Evolutionary conservation across 1,140 invertebrate species (phyloP).

Genomic region (Telenomus remus): DNA sequence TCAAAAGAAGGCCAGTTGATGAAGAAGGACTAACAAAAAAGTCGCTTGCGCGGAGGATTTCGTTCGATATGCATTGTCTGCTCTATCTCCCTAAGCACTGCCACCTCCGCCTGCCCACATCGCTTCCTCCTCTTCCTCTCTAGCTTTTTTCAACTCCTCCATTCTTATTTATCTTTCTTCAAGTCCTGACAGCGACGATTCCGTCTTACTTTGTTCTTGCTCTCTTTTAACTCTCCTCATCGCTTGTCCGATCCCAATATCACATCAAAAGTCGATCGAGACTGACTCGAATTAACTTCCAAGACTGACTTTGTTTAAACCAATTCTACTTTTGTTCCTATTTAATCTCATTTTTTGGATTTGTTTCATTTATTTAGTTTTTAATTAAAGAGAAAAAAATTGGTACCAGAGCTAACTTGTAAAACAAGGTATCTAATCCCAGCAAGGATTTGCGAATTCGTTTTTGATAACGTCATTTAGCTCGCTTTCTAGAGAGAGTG

Average conservation of each 20-base stretch:
- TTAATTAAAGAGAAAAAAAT: too few relatives aligned
- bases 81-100: slow-evolving; percentile 42
- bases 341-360: too few relatives aligned
- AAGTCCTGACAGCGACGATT: slow-evolving; percentile 33
- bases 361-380: too few relatives aligned
- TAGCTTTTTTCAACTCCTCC: slow-evolving; percentile 17
- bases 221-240: slow-evolving; percentile 5
- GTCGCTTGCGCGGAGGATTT: slow-evolving; percentile 24
- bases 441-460: background rate
- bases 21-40: slow-evolving; percentile 23
- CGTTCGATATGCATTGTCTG: slow-evolving; percentile 61
- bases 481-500: background rate
- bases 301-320: too few relatives aligned
- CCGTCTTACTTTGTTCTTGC: slow-evolving; percentile 28
- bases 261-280: slow-evolving; percentile 13
- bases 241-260: slow-evolving; percentile 4
- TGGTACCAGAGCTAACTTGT: background rate
- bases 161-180: slow-evolving; percentile 24
- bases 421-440: slow-evolving; percentile 7
- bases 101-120: slow-evolving; percentile 5
- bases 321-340: too few relatives aligned
- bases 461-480: slow-evolving; percentile 11
- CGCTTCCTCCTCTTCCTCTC: slow-evolving; percentile 9
- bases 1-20: slow-evolving; percentile 19
- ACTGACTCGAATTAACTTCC: slow-evolving; percentile 3